A percentile compares a stretch with the other conserved stretches of the same genome.
Conservation (phyloP, 2,113 vertebrate species). For the Condylura cristata region DNA sequence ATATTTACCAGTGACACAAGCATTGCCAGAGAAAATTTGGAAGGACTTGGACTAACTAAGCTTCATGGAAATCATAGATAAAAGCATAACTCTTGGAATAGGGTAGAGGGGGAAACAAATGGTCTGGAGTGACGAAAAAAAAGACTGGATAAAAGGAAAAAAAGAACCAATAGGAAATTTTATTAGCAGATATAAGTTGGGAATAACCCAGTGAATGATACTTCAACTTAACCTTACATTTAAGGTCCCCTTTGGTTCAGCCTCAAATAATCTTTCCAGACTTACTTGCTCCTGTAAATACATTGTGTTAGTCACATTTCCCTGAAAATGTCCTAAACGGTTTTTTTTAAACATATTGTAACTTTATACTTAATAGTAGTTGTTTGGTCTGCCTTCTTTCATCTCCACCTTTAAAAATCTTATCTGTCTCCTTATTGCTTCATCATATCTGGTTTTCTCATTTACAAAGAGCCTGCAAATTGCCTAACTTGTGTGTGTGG, state of each 20-base stretch:
- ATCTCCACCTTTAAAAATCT: conserved; percentile 26
- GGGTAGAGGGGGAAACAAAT: not conserved
- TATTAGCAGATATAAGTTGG: not conserved
- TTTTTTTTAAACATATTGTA: conserved; percentile 12
- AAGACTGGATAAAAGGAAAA: not conserved
- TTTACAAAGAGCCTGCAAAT: conserved; percentile 45
- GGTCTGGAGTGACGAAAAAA: not conserved
- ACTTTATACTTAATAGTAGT: conserved; percentile 17
- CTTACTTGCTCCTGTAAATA: conserved; percentile 20
- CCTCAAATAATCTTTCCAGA: conserved; percentile 24
- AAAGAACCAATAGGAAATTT: conserved; percentile 8
- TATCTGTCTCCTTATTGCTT: not conserved
- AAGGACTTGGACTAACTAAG: conserved; percentile 46
- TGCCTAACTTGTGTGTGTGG: not conserved
- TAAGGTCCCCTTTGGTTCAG: conserved; percentile 44
- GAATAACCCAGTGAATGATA: not conserved
- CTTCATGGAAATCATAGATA: conserved; percentile 48
- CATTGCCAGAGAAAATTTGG: conserved; percentile 46
- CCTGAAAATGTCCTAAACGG: not conserved
- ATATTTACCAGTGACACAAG: conserved; percentile 16
- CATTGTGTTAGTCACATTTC: conserved; percentile 36
- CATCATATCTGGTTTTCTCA: conserved; percentile 27
- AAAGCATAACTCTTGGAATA: conserved; percentile 2
- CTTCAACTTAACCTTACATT: conserved; percentile 40
- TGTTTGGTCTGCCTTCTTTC: conserved; percentile 22